These are phyloP conservation scores for Tridacna crocea DNA, from an alignment of 2,888 invertebrate genomes.

Conservation along the genomic window DNA sequence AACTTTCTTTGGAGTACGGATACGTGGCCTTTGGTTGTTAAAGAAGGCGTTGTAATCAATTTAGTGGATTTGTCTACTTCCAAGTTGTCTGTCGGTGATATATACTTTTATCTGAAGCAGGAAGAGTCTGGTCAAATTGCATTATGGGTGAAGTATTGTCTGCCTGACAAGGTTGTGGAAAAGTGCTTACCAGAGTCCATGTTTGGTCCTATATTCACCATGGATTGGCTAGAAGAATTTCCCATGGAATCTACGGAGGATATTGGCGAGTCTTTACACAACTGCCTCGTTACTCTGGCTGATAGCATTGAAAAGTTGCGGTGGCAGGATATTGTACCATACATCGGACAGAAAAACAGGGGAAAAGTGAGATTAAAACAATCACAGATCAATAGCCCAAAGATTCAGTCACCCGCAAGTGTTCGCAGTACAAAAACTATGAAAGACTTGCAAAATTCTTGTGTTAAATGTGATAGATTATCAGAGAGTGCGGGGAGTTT, in stretches of 20 bases:
- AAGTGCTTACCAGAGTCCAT: constrained; percentile 47
- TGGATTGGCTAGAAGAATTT: constrained; percentile 62
- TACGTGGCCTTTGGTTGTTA: constrained; percentile 19
- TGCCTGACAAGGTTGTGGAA: constrained; percentile 3
- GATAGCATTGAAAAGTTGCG: constrained; percentile 65
- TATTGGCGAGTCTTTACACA: constrained; percentile 57
- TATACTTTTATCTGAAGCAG: constrained; percentile 55
- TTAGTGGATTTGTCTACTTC: constrained; percentile 21
- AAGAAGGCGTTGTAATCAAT: constrained; percentile 29
- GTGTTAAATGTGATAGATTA: constrained; percentile 19
- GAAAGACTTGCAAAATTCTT: constrained; percentile 23
- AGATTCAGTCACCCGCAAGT: neutral
- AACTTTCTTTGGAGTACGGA: neutral
- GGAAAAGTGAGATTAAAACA: constrained; percentile 33
- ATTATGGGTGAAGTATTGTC: constrained; percentile 49
- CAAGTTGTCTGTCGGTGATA: constrained; percentile 39
- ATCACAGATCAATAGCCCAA: constrained; percentile 16
- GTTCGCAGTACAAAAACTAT: constrained; percentile 17
- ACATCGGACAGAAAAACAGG: constrained; percentile 30
- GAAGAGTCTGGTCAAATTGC: constrained; percentile 40
- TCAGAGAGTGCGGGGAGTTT: constrained; percentile 17
- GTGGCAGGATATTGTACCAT: constrained; percentile 64
- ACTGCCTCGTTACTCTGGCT: constrained; percentile 62
- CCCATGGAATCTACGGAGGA: constrained; percentile 45
- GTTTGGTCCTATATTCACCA: constrained; percentile 61